Conservation (phyloP, 1,140 invertebrate genomes). For the Drosophila baimaii region DNA sequence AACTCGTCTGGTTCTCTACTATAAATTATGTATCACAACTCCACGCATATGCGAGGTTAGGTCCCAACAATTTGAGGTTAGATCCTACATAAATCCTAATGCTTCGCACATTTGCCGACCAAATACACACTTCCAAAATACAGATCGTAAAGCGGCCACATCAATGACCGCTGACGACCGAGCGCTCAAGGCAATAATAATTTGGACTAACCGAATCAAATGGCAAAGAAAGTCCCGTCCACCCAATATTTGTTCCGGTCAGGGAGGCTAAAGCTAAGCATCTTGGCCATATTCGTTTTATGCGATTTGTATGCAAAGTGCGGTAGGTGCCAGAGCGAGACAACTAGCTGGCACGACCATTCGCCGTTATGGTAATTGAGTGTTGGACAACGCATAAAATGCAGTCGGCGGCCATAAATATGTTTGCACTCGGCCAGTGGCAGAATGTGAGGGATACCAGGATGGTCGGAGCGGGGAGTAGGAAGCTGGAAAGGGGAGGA, state of each 20-base stretch:
- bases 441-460: constrained; percentile 9
- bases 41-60: constrained; percentile 33
- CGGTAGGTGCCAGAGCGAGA: constrained; percentile 53
- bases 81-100: constrained; percentile 57
- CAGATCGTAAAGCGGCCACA: constrained; percentile 36
- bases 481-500: neutral
- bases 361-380: constrained; percentile 78
- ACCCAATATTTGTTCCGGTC: constrained; percentile 71
- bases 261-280: constrained; percentile 29
- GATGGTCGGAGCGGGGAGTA: neutral
- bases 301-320: constrained; percentile 80
- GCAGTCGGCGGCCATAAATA: constrained; percentile 71
- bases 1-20: too few relatives aligned
- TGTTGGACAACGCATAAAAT: constrained; percentile 82
- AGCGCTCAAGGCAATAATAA: constrained; percentile 52
- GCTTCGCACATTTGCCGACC: constrained; percentile 57
- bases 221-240: constrained; percentile 45
- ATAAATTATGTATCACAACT: neutral
- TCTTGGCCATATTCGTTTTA: constrained; percentile 72
- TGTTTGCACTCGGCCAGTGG: constrained; percentile 50
- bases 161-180: constrained; percentile 50
- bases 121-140: too few relatives aligned
- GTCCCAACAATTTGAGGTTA: constrained; percentile 59
- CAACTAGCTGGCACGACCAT: constrained; percentile 43
- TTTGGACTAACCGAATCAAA: constrained; percentile 64